Conservation (phyloP, 1,140 invertebrate species). For the Procambarus virginalis region DNA sequence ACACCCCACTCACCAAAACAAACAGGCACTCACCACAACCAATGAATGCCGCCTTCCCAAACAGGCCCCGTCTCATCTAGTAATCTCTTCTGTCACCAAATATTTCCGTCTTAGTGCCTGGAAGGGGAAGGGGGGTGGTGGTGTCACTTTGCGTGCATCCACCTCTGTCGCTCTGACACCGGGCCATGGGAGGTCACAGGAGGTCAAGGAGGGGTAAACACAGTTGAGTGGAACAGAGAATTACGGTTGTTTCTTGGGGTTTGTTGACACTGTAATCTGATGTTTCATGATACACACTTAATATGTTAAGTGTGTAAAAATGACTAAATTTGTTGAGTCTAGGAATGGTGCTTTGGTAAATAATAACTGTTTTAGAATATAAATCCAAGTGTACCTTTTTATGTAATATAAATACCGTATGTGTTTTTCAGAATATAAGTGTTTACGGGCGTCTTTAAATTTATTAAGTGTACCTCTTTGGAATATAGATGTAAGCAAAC, state of each 20-base stretch:
- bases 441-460: no score
- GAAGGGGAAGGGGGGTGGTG: not conserved
- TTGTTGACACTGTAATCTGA: not conserved
- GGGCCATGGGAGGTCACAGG: not conserved
- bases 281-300: not conserved
- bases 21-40: not conserved
- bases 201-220: slow-evolving; percentile 25
- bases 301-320: not conserved
- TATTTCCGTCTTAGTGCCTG: slow-evolving; percentile 46
- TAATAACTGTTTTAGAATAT: no score
- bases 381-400: no score
- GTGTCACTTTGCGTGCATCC: slow-evolving; percentile 37
- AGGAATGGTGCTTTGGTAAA: no score
- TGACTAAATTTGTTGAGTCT: not conserved
- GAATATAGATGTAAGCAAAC: no score
- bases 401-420: no score
- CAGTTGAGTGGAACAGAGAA: not conserved
- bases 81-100: slow-evolving; percentile 48
- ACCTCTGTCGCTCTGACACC: slow-evolving; percentile 16
- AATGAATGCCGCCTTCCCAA: not conserved
- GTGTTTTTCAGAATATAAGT: no score
- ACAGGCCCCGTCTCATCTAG: not conserved
- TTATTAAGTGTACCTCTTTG: no score
- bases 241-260: not conserved
- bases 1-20: not conserved